These are phyloP conservation scores for Pangasius sanitwongsei DNA, from an alignment of 2,797 vertebrate genomes.

Conservation along the genomic window DNA sequence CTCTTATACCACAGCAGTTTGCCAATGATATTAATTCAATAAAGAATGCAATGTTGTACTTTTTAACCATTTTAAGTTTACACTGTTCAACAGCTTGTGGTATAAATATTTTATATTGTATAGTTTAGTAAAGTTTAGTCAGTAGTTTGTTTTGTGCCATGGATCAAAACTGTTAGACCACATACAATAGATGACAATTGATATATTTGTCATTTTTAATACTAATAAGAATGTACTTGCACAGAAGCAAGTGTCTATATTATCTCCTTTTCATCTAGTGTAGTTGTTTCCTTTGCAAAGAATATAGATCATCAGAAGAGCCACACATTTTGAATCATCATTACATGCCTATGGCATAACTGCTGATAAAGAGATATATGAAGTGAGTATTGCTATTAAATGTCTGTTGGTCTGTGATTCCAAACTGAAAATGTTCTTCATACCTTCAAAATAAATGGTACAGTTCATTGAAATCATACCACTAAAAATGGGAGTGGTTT, in stretches of 20 bases:
- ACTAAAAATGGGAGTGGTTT: constrained; percentile 42
- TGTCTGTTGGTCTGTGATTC: neutral
- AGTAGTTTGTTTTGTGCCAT: constrained; percentile 1
- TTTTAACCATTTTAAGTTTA: neutral
- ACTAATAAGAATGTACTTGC: neutral
- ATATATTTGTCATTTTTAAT: neutral
- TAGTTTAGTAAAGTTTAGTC: neutral
- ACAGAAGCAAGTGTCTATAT: neutral
- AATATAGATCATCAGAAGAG: neutral
- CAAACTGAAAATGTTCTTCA: neutral
- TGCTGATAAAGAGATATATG: neutral
- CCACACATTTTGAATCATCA: neutral
- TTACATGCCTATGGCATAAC: neutral
- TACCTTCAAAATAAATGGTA: neutral
- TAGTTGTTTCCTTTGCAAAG: neutral
- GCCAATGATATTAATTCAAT: neutral
- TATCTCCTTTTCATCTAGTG: neutral
- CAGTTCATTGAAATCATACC: constrained; percentile 22
- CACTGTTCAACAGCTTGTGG: neutral
- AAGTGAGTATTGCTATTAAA: neutral
- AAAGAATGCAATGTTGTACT: neutral
- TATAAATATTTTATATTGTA: neutral
- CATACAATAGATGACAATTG: neutral
- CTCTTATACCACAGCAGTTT: neutral
- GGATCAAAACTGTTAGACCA: neutral